Evolutionary conservation across 2,113 vertebrate species (phyloP).

Genomic region (Hippocampus abdominalis): DNA sequence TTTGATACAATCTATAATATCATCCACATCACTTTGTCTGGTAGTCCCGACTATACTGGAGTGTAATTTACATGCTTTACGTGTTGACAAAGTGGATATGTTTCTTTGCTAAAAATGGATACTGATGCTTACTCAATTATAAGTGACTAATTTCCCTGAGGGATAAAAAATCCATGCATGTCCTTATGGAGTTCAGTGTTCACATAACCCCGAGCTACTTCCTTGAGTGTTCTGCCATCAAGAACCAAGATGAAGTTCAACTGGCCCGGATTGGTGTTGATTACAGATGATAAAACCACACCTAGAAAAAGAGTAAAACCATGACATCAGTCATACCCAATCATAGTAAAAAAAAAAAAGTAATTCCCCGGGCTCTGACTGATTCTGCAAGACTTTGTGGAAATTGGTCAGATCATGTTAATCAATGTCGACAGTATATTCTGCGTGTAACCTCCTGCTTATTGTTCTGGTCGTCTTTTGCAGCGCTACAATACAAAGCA

Average conservation of each 20-base stretch:
- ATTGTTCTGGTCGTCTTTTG: too few species aligned
- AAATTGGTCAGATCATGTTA: too few species aligned
- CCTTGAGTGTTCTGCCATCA: constrained; percentile 84
- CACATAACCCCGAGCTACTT: constrained; percentile 79
- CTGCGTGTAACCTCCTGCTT: too few species aligned
- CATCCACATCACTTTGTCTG: background rate
- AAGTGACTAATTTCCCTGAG: constrained; percentile 48
- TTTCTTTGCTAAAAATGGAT: background rate
- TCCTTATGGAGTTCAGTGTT: constrained; percentile 75
- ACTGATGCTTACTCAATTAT: background rate
- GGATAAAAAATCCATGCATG: constrained; percentile 87
- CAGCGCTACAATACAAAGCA: too few species aligned
- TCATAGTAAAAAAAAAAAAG: too few species aligned
- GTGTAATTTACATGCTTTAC: background rate
- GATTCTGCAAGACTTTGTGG: too few species aligned
- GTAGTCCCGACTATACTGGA: background rate
- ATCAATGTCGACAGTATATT: too few species aligned
- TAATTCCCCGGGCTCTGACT: too few species aligned
- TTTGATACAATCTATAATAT: background rate
- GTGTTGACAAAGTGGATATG: background rate
- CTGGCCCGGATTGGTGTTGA: constrained; percentile 72
- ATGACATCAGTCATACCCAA: too few species aligned
- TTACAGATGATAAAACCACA: constrained; percentile 75
- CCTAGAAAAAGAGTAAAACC: constrained; percentile 64
- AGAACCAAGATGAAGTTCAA: constrained; percentile 80